phyloP scores from a whole-genome alignment of 2,113 vertebrate genomes.

The Myiopsitta monachus region DNA sequence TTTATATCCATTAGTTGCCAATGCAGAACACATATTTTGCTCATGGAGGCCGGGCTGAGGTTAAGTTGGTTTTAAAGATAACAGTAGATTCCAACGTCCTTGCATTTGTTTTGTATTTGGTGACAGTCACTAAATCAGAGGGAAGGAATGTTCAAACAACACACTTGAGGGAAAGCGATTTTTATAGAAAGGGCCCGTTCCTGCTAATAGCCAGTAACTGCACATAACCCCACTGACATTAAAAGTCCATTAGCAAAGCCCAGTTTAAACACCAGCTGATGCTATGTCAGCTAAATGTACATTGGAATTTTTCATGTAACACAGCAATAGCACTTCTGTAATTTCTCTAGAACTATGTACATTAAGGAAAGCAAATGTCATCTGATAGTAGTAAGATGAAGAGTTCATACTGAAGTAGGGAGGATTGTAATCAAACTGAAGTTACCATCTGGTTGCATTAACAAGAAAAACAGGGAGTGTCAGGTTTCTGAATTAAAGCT shows the following conservation, averaged over 20 bases:
- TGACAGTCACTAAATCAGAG: conserved; percentile 82
- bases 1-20: conserved; percentile 19
- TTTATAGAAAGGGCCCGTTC: conserved; percentile 76
- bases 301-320: conserved; percentile 75
- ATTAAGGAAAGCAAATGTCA: conserved; percentile 78
- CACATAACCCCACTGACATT: conserved; percentile 80
- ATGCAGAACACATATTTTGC: conserved; percentile 22
- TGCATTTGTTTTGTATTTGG: conserved; percentile 78
- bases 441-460: conserved; percentile 66
- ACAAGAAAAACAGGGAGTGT: conserved; percentile 13
- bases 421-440: conserved; percentile 70
- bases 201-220: conserved; percentile 81
- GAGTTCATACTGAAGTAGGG: conserved; percentile 53
- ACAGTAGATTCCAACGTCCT: conserved; percentile 71
- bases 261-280: conserved; percentile 85
- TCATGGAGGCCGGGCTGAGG: conserved; percentile 52
- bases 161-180: conserved; percentile 78
- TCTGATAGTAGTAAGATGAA: conserved; percentile 61
- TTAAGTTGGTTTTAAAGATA: conserved; percentile 77
- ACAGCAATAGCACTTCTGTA: conserved; percentile 66
- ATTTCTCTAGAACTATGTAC: conserved; percentile 70
- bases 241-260: conserved; percentile 91
- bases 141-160: conserved; percentile 82
- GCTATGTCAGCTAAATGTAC: conserved; percentile 82
- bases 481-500: conserved; percentile 52